Evolutionary conservation across 2,113 vertebrate species (phyloP), one percentile per base, ranked within the genome.

Genomic region (Promerops cafer): DNA sequence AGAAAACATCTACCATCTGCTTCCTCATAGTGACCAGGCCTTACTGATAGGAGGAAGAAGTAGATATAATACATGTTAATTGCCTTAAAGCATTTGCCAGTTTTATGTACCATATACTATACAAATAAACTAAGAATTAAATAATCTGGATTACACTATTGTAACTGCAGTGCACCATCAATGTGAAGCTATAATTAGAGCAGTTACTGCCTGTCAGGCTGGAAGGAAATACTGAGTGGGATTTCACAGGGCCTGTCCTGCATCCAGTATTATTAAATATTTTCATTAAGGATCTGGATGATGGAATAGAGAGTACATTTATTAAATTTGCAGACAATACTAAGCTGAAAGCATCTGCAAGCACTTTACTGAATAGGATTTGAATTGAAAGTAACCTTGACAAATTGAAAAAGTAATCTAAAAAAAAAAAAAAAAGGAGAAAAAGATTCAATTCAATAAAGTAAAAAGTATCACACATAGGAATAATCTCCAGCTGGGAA

Each of bases 241-340:
- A 45, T 76, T 90, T 96, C 85, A 66, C 14, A 65, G 49, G 82
- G 49, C 75, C 74, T 94, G 57, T 94, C 74, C 66, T 83, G 92
- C 37, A 82, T 87, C 78, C 84, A 83, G 20, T 83, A 60, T 94
- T 93, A 94, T 97, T 93, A 74, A 93, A 83, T 97, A 94, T 93
- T 94, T 97, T 96, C 95, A 91, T 95, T 96, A 96, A 94, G 69
- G 66, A 64, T 47, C n/a, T 84, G 74, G 65, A 91, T 96, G 96
- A 97, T 94, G 95, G 95, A 97, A 96, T 92, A 96, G 90, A 82
- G 52, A 84, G 81, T 47, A 91, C 42, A 49, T 61, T 96, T 94
- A 97, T 94, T 93, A 90, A 93, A 96, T 95, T 94, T 96, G 66
- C 82, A 87, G 90, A 89, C 84, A 85, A 87, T 85, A 89, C 74